These are phyloP conservation scores for Capreolus pygargus DNA, from an alignment of 2,113 vertebrate genomes.

Conservation along the genomic window DNA sequence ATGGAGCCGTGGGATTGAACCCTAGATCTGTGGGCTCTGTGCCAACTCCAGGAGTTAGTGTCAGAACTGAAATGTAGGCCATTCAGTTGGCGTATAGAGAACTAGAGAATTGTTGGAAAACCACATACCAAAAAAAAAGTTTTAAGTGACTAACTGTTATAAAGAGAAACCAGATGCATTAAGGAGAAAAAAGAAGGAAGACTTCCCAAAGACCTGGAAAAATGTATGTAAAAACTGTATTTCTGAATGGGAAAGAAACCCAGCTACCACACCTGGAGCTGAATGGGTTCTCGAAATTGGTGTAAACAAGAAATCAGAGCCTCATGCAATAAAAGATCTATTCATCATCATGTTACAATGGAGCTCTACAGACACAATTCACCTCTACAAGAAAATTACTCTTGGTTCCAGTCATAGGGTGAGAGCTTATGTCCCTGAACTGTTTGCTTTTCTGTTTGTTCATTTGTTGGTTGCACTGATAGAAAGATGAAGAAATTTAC, in stretches of 20 bases:
- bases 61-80: background rate
- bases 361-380: background rate
- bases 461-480: background rate
- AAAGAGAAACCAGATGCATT: background rate
- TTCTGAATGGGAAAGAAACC: slow-evolving; percentile 18
- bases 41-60: background rate
- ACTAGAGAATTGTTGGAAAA: slow-evolving; percentile 7
- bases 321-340: background rate
- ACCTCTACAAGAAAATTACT: background rate
- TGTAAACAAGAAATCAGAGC: background rate
- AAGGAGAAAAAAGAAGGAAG: slow-evolving; percentile 1
- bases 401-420: background rate
- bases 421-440: background rate
- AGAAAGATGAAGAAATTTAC: background rate
- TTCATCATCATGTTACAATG: background rate
- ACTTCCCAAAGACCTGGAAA: background rate
- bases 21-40: background rate
- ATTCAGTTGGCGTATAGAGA: background rate
- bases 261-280: background rate
- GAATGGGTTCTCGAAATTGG: background rate
- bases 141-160: background rate
- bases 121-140: background rate
- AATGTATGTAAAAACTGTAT: background rate
- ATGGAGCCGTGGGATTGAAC: background rate
- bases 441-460: background rate